Conservation (phyloP, 1,140 invertebrate genomes). For the Lordiphosa stackelbergi region DNA sequence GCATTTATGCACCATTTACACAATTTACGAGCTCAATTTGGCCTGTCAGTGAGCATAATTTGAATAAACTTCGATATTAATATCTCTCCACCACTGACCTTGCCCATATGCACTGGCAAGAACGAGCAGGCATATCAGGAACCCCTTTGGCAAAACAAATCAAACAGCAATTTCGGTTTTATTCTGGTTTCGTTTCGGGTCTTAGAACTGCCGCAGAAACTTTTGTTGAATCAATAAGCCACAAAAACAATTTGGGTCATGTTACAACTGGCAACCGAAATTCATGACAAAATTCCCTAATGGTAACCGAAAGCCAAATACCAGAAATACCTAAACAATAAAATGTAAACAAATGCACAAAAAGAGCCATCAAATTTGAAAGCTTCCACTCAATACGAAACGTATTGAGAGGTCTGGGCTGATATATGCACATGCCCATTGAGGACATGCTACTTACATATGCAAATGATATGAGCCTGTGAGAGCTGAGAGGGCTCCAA, state of each 20-base stretch:
- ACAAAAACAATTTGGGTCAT: conserved; percentile 73
- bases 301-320: conserved; percentile 53
- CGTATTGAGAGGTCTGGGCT: conserved; percentile 46
- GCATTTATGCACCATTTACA: conserved; percentile 42
- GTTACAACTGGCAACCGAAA: conserved; percentile 62
- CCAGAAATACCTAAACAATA: conserved; percentile 60
- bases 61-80: conserved; percentile 36
- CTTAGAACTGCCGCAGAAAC: conserved; percentile 58
- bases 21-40: conserved; percentile 26
- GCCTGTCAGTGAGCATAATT: conserved; percentile 22
- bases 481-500: conserved; percentile 31
- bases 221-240: conserved; percentile 77
- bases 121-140: conserved; percentile 10
- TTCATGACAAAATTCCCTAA: conserved; percentile 76
- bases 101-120: conserved; percentile 32
- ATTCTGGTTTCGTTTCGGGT: conserved; percentile 14
- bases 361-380: conserved; percentile 69
- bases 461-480: conserved; percentile 64
- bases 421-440: conserved; percentile 25
- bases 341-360: conserved; percentile 71
- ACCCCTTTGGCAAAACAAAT: conserved; percentile 65
- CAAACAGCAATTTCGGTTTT: conserved; percentile 57
- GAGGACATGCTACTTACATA: conserved; percentile 50
- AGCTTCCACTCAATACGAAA: conserved; percentile 60
- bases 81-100: conserved; percentile 42